A percentile compares a stretch with the other conserved stretches of the same genome.
These are phyloP conservation scores for Eristalis pertinax DNA, from an alignment of 2,888 invertebrate genomes.

Conservation along the genomic window DNA sequence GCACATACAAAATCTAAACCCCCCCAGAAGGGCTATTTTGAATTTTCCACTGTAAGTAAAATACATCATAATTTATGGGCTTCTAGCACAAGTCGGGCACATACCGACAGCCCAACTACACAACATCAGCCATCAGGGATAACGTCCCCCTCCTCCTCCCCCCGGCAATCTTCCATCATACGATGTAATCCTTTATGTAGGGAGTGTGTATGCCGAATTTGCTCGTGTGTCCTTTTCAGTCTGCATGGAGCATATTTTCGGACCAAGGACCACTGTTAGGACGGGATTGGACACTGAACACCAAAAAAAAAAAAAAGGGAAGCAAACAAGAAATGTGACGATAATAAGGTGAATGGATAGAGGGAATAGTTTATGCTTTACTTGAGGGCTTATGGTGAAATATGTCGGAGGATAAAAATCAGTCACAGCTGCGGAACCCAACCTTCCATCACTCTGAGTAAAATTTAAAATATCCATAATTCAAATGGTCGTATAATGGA, in stretches of 20 bases:
- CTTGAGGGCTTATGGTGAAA: conserved; percentile 49
- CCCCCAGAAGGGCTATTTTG: conserved; percentile 41
- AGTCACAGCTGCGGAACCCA: conserved; percentile 54
- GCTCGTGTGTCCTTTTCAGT: conserved; percentile 6
- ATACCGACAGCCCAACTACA: conserved; percentile 10
- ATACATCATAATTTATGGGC: conserved; percentile 65
- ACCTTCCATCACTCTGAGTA: conserved; percentile 26
- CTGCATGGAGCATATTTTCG: conserved; percentile 14
- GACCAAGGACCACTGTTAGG: background rate
- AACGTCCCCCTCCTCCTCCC: conserved; percentile 17
- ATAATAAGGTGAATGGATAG: conserved; percentile 65
- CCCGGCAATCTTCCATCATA: background rate
- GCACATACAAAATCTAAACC: background rate
- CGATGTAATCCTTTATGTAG: conserved; percentile 53
- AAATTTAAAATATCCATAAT: conserved; percentile 46
- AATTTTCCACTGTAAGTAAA: conserved; percentile 54
- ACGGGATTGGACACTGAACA: background rate
- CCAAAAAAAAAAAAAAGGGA: too few relatives aligned
- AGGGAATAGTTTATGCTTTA: conserved; percentile 46
- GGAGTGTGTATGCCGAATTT: conserved; percentile 34
- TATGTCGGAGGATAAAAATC: conserved; percentile 61
- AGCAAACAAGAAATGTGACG: conserved; percentile 42
- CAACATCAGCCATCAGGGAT: conserved; percentile 23
- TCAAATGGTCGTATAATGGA: conserved; percentile 47
- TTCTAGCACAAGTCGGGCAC: conserved; percentile 32